Base-by-base conservation (phyloP, 2,888 invertebrate genomes). In the Cephus pulcher region DNA sequence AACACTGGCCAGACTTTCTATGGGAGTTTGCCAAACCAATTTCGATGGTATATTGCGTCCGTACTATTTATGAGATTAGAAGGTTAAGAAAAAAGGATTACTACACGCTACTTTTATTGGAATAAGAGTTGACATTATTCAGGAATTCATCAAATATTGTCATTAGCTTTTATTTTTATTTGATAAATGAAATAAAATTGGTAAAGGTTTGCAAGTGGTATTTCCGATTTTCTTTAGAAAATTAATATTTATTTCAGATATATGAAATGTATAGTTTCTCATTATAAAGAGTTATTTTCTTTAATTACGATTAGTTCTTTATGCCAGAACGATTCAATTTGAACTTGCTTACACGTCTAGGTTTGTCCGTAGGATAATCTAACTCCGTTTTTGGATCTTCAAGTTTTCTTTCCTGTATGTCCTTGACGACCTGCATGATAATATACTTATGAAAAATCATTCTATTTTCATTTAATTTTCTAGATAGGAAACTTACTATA, bases 261-360 rank as follows among this genome's bases (percentile, higher is more conserved):
- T 23, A 56, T 56, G 9, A 56, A 56, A 56, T 23, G 40, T 9
- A 56, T 9, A 23, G 23, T 56, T 56, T 23, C 6, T 56, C 23
- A 56, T 56, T 23, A 56, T 2, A 23, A 56, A 23, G 23, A 23
- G 11, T 71, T 71, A 30, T 33, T 33, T 32, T n/a, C 9, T 15
- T 9, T 30, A 33, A 30, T 71, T 11, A 4, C 30, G 12, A 23
- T 30, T 34, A 34, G 15, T 71, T 71, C 11, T 71, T 71, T 23
- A 56, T 23, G 2, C 56, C 56, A 73, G 78, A 76, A 76, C 89
- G 85, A 79, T 88, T 88, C 80, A 88, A 85, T 80, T 85, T 89
- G 79, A 90, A 90, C 81, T 84, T 87, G 70, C 90, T 90, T 30
- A 89, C 80, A 56, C 86, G 85, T 80, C 84, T 82, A 70, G 82